phyloP scores from a whole-genome alignment of 2,113 vertebrate genomes.

The Scophthalmus maximus region DNA sequence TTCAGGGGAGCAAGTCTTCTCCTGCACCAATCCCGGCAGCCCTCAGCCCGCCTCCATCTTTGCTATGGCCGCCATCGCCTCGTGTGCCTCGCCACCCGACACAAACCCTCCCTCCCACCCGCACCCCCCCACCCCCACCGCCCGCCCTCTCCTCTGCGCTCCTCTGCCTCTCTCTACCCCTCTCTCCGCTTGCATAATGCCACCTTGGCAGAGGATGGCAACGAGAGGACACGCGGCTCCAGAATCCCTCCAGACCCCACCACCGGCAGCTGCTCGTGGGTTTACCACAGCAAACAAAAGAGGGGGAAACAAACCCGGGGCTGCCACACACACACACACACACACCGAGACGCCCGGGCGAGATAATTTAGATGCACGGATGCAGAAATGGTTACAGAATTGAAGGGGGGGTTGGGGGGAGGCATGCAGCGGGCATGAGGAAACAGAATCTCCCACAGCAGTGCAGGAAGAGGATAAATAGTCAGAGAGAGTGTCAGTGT shows the following conservation, averaged over 20 bases:
- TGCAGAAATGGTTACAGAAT: constrained; percentile 46
- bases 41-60: constrained; percentile 75
- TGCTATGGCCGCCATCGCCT: constrained; percentile 73
- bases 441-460: constrained; percentile 38
- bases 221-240: constrained; percentile 79
- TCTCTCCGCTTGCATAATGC: constrained; percentile 81
- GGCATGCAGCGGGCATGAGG: constrained; percentile 13
- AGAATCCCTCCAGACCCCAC: constrained; percentile 88
- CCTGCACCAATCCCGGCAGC: constrained; percentile 77
- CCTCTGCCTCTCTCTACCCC: constrained; percentile 64
- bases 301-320: constrained; percentile 70
- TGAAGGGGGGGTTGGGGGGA: neutral
- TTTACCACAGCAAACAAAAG: constrained; percentile 86
- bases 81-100: constrained; percentile 28
- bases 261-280: constrained; percentile 89
- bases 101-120: neutral
- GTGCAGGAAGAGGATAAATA: constrained; percentile 9
- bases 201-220: constrained; percentile 86
- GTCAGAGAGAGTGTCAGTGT: constrained; percentile 10
- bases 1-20: constrained; percentile 88
- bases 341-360: constrained; percentile 35
- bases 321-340: constrained; percentile 12
- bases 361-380: constrained; percentile 60
- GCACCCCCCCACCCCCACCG: constrained; percentile 4
- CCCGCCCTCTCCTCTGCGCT: constrained; percentile 44